phyloP scores from a whole-genome alignment of 2,113 vertebrate genomes.

The Brachypodius melanocephalos region DNA sequence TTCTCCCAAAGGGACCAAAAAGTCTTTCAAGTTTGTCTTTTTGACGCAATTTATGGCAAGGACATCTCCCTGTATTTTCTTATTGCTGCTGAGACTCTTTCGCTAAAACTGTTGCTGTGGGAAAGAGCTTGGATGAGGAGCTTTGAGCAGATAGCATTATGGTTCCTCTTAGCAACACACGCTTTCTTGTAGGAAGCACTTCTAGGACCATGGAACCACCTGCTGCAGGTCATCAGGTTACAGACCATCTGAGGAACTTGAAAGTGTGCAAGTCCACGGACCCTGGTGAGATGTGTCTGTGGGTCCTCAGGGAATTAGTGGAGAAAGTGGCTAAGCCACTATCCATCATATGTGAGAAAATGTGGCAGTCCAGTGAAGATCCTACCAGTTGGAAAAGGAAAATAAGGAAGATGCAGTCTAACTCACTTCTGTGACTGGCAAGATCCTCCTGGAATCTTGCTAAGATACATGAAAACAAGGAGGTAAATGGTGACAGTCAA shows the following conservation, averaged over 20 bases:
- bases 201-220: background rate
- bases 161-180: background rate
- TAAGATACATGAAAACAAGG: background rate
- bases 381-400: background rate
- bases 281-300: background rate
- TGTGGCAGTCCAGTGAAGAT: background rate
- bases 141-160: background rate
- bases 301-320: background rate
- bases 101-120: accelerated
- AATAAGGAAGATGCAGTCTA: background rate
- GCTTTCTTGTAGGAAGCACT: background rate
- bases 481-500: background rate
- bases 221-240: background rate
- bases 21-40: background rate
- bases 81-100: background rate
- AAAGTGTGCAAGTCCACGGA: background rate
- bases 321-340: background rate
- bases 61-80: background rate
- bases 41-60: background rate
- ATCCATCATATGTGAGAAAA: background rate
- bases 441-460: background rate
- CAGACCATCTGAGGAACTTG: background rate
- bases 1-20: background rate
- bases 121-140: background rate
- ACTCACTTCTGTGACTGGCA: background rate